Evolutionary conservation across 1,140 invertebrate genomes (phyloP).

Genomic region (Eueides isabella): DNA sequence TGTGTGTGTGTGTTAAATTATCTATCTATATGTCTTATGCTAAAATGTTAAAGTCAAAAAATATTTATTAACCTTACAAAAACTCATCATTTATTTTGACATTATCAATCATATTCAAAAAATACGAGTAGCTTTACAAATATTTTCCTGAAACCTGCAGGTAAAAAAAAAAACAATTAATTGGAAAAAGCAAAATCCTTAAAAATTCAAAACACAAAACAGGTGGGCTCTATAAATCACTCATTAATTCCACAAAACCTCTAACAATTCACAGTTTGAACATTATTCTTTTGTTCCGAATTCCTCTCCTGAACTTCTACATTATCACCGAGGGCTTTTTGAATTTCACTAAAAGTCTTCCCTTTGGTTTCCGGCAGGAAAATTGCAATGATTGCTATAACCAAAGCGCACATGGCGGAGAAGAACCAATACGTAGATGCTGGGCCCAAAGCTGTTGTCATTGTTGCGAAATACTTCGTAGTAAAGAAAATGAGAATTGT

Average conservation of each 20-base stretch:
- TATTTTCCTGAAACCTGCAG: too few species aligned
- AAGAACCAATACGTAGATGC: conserved; percentile 45
- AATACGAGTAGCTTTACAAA: too few species aligned
- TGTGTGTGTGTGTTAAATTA: too few species aligned
- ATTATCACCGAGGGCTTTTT: conserved; percentile 22
- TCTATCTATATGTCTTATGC: too few species aligned
- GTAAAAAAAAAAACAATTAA: too few species aligned
- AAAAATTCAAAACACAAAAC: too few species aligned
- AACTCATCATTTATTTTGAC: too few species aligned
- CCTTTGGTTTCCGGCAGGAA: conserved; percentile 43
- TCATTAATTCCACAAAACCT: neutral
- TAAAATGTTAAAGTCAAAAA: too few species aligned
- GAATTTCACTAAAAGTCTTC: conserved; percentile 40
- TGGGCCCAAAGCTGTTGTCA: conserved; percentile 34
- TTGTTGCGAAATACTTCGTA: conserved; percentile 42
- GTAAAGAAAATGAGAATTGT: conserved; percentile 84
- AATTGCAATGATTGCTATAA: conserved; percentile 24
- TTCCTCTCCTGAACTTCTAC: conserved; percentile 1
- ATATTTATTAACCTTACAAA: too few species aligned
- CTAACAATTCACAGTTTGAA: neutral
- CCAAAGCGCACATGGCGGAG: conserved; percentile 22
- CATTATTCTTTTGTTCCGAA: neutral
- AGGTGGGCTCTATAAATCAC: neutral
- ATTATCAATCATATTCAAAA: too few species aligned
- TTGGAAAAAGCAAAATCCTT: too few species aligned